phyloP scores from a whole-genome alignment of 2,797 vertebrate genomes.

The Gobio occitaniae region DNA sequence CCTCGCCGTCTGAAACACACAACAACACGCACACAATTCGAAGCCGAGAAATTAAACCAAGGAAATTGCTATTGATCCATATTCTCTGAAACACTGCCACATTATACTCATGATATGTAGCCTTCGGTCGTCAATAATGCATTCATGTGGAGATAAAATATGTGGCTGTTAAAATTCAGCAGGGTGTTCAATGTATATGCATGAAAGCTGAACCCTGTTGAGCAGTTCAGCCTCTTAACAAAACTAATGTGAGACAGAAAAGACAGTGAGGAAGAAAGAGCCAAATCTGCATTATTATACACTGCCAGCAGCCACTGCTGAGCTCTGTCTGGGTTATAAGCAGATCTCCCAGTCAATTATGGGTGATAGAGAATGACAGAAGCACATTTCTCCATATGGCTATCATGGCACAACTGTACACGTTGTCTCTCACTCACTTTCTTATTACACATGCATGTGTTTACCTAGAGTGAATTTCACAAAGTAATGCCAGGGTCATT shows the following conservation, averaged over 20 bases:
- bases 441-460: background rate
- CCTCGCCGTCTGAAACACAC: background rate
- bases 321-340: constrained; percentile 39
- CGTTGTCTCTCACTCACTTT: background rate
- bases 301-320: constrained; percentile 37
- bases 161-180: constrained; percentile 32
- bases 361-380: constrained; percentile 50
- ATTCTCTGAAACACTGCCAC: constrained; percentile 30
- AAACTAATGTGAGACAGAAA: constrained; percentile 43
- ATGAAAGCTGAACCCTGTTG: constrained; percentile 24
- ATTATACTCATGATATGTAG: constrained; percentile 27
- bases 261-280: constrained; percentile 23
- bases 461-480: background rate
- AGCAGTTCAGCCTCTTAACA: constrained; percentile 20
- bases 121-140: constrained; percentile 41
- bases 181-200: constrained; percentile 19
- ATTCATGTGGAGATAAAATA: constrained; percentile 23
- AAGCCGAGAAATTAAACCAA: constrained; percentile 41
- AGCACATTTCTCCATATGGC: constrained; percentile 42
- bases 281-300: constrained; percentile 30
- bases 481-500: background rate
- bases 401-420: constrained; percentile 27
- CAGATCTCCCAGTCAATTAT: constrained; percentile 46
- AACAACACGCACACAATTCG: constrained; percentile 27
- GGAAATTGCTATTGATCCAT: constrained; percentile 32